Conservation (phyloP, 2,113 vertebrate genomes). For the Andinoacara biseriatus region DNA sequence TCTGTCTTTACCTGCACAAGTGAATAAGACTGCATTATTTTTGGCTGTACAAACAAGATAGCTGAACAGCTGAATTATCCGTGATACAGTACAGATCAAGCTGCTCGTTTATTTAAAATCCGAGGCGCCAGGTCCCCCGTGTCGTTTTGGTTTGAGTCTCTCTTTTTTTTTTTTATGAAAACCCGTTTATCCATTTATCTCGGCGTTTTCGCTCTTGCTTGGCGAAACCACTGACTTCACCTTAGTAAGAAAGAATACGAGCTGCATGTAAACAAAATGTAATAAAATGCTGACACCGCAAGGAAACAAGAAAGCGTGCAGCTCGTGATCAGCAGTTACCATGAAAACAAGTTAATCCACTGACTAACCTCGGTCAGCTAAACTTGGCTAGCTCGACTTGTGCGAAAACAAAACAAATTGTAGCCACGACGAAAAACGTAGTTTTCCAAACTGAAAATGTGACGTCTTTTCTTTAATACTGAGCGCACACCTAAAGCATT, state of each 20-base stretch:
- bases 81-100: neutral
- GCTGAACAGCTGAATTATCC: neutral
- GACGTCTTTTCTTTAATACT: neutral
- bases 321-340: neutral
- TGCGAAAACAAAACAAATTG: constrained; percentile 62
- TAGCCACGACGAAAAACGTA: neutral
- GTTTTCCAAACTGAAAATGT: fast-evolving
- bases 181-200: neutral
- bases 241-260: neutral
- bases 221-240: neutral
- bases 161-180: neutral
- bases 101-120: neutral
- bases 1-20: neutral
- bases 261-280: neutral
- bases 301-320: neutral
- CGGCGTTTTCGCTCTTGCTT: neutral
- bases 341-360: constrained; percentile 33
- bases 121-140: neutral
- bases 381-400: constrained; percentile 44
- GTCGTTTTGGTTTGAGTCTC: neutral
- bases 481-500: neutral
- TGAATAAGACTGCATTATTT: neutral
- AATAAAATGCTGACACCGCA: neutral
- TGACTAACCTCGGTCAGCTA: constrained; percentile 35
- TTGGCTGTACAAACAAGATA: neutral